Conservation (phyloP, 2,113 vertebrate genomes). For the Orcinus orca region DNA sequence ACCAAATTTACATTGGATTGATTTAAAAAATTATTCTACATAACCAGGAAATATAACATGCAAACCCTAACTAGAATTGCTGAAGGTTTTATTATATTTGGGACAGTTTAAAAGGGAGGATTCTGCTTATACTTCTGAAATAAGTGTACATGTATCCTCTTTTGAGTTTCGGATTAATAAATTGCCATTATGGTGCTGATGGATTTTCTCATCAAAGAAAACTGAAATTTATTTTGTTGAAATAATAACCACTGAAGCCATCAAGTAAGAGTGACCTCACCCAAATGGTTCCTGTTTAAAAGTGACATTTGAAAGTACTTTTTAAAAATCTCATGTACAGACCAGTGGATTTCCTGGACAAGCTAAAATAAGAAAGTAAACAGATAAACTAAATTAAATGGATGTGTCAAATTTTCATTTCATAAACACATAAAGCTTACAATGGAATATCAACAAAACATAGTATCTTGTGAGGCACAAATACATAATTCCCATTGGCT, state of each 20-base stretch:
- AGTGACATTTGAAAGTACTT: not conserved
- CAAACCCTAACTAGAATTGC: not conserved
- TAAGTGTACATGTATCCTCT: not conserved
- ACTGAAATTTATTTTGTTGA: conserved; percentile 35
- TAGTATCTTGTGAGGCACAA: not conserved
- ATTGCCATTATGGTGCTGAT: not conserved
- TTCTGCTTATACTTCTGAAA: not conserved
- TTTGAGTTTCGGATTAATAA: not conserved
- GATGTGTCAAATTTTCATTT: not conserved
- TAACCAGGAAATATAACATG: not conserved
- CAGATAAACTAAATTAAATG: not conserved
- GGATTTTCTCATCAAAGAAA: not conserved
- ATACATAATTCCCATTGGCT: not conserved
- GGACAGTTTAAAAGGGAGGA: not conserved
- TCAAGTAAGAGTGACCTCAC: not conserved
- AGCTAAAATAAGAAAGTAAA: not conserved
- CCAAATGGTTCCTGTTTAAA: not conserved
- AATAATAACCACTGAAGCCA: not conserved
- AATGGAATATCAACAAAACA: not conserved
- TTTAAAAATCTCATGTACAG: not conserved
- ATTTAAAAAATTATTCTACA: not conserved
- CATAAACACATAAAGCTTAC: not conserved
- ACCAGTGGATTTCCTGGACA: not conserved
- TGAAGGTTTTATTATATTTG: not conserved
- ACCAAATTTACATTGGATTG: not conserved